Conservation (phyloP, 2,888 invertebrate genomes). For the Xestia rhomboidea region DNA sequence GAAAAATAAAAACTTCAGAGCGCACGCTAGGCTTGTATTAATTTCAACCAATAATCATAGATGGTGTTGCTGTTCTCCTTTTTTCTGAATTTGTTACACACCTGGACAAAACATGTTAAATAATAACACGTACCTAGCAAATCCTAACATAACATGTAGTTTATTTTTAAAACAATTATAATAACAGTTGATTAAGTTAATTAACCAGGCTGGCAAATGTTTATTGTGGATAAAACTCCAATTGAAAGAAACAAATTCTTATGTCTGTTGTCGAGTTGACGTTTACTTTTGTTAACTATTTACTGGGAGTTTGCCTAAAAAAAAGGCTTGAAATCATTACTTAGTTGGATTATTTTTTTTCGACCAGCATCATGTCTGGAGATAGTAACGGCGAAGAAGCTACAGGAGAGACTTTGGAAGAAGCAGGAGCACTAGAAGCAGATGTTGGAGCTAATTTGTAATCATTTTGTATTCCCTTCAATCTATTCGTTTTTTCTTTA, state of each 20-base stretch:
- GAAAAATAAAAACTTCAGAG: constrained; percentile 46
- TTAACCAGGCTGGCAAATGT: not conserved
- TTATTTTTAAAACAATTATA: constrained; percentile 5
- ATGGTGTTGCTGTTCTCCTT: constrained; percentile 43
- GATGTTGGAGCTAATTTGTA: constrained; percentile 87
- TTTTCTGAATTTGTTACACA: not conserved
- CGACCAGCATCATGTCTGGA: constrained; percentile 53
- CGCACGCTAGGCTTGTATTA: constrained; percentile 44
- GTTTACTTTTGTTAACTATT: not conserved
- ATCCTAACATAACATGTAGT: not conserved
- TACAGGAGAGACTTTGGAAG: constrained; percentile 79
- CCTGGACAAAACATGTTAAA: not conserved
- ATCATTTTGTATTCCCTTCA: constrained; percentile 49
- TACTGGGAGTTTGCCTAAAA: not conserved
- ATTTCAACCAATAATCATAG: constrained; percentile 27
- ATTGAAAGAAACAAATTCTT: not conserved
- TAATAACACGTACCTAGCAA: not conserved
- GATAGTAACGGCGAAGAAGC: constrained; percentile 66
- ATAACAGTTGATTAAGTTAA: too few relatives aligned
- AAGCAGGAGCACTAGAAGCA: constrained; percentile 85
- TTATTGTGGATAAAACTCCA: not conserved
- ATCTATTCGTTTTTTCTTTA: not conserved
- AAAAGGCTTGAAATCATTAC: not conserved
- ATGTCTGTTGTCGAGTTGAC: constrained; percentile 3
- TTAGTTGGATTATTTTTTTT: not conserved